phyloP scores from a whole-genome alignment of 2,113 vertebrate species.

The Bambusicola thoracicus region DNA sequence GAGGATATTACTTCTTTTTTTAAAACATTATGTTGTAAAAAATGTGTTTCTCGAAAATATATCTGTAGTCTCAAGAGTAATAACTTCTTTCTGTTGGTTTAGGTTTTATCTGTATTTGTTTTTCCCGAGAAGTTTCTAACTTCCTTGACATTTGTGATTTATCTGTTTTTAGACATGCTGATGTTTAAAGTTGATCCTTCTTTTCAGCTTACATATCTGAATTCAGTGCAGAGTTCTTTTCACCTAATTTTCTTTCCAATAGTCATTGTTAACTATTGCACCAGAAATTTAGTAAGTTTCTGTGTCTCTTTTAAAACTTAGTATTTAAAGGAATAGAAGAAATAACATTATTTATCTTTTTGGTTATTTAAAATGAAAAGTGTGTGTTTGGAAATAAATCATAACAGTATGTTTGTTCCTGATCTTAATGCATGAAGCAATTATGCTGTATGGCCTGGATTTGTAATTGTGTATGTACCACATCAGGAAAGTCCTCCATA shows the following conservation, averaged over 20 bases:
- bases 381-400: neutral
- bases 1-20: neutral
- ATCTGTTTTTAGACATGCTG: neutral
- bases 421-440: neutral
- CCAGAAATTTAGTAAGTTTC: neutral
- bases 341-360: neutral
- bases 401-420: neutral
- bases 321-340: neutral
- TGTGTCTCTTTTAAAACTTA: neutral
- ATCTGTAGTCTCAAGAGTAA: neutral
- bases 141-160: slow-evolving; percentile 27
- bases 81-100: neutral
- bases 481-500: neutral
- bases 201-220: neutral
- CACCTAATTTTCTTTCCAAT: neutral
- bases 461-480: neutral
- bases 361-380: neutral
- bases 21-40: too few relatives aligned
- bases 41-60: neutral
- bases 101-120: neutral
- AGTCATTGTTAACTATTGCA: neutral
- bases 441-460: neutral
- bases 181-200: slow-evolving; percentile 5
- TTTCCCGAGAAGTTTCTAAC: neutral
- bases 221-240: neutral